Percentiles rank a stretch among this genome's conserved stretches.
Conservation (phyloP, 2,888 invertebrate genomes). For the Trichacis sp. region DNA sequence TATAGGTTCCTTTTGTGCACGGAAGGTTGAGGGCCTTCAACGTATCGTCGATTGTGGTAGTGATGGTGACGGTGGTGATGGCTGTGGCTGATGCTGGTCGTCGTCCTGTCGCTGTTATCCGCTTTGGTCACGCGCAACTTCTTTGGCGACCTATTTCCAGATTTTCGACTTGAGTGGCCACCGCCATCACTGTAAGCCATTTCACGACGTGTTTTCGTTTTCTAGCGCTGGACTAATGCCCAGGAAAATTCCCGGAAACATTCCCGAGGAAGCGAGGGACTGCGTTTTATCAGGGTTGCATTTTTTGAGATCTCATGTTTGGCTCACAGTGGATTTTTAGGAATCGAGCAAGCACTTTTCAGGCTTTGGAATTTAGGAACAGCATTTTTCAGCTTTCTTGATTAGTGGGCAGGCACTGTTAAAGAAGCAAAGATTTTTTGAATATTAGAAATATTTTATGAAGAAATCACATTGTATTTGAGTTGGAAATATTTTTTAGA, state of each 20-base stretch:
- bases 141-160: conserved; percentile 68
- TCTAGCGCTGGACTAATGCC: too few species aligned
- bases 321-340: background rate
- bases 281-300: background rate
- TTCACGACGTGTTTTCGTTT: conserved; percentile 51
- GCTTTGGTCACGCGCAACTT: conserved; percentile 66
- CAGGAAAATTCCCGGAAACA: conserved; percentile 24
- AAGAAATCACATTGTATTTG: too few species aligned
- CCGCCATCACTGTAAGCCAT: conserved; percentile 70
- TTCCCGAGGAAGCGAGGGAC: conserved; percentile 4
- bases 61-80: conserved; percentile 55
- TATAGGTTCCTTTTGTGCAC: conserved; percentile 91
- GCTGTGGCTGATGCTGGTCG: conserved; percentile 62
- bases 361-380: background rate
- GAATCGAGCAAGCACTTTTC: background rate
- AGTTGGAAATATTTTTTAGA: background rate
- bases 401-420: background rate
- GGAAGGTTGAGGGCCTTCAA: conserved; percentile 75
- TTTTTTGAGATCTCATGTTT: background rate
- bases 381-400: background rate
- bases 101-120: conserved; percentile 63
- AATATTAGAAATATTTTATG: background rate
- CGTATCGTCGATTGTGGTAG: conserved; percentile 51
- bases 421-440: background rate
- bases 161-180: conserved; percentile 69